Evolutionary conservation across 2,113 vertebrate species (phyloP), one percentile per base, ranked within the genome.

Genomic region (Deroptyus accipitrinus): DNA sequence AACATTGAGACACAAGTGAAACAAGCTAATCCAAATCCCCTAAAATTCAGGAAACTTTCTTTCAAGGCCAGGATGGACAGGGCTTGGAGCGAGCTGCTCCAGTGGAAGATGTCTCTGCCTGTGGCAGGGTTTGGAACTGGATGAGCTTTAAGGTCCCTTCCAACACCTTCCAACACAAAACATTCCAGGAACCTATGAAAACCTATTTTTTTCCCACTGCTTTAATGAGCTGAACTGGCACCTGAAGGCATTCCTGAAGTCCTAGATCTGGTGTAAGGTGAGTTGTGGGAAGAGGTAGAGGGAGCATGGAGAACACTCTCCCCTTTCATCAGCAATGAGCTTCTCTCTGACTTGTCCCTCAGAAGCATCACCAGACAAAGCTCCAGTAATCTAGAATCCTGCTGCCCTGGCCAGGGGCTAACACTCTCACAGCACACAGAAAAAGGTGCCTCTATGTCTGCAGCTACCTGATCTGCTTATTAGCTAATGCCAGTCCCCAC

Each of bases 141-240:
- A 59, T 15, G 57, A 23, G 22, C 20, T 59, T 59, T 59, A 24
- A 24, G 13, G 33, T n/a, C 33, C 22, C 33, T 59, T 59, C 57
- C 57, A 57, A n/a, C 55, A 22, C 19, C 31, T 57, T 57, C 55
- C 55, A 59, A 59, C 57, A 23, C 22, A 59, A 59, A 59, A 13
- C 13, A 35, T 59, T 59, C 57, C 33, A 24, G 57, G 57, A 59
- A 23, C 23, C 20, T 35, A 23, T 59, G 33, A 23, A 87, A 77
- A 8, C 1, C 25, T 19, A 4, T 0, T 18, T 28, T 35, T 35
- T 18, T 10, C 10, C 12, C 6, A 1, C 13, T 57, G 15, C 9
- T 63, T 69, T 41, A 35, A 46, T 13, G 30, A 52, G 24, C 18
- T 5, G 17, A 79, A 44, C 33, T 41, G 37, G 54, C 37, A 83